phyloP scores from a whole-genome alignment of 2,888 invertebrate species.

The Fragum whitleyi region DNA sequence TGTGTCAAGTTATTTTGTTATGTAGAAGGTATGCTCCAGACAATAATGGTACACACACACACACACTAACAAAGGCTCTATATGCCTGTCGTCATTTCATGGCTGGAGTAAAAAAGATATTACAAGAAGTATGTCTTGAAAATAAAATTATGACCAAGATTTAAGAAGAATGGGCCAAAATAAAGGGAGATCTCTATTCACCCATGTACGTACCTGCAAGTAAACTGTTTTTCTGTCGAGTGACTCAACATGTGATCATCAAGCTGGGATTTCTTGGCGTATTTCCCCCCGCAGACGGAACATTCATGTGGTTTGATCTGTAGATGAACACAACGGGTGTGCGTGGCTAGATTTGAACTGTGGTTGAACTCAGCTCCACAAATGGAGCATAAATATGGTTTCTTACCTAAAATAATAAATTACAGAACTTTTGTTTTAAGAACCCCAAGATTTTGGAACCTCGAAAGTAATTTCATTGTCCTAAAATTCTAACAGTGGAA shows the following conservation, averaged over 20 bases:
- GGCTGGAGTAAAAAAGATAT: too few relatives aligned
- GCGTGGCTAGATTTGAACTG: conserved; percentile 58
- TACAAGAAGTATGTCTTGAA: too few relatives aligned
- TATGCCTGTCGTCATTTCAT: too few relatives aligned
- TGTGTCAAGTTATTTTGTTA: too few relatives aligned
- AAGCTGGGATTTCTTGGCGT: conserved; percentile 51
- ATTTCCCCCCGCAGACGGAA: conserved; percentile 42
- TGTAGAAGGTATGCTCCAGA: too few relatives aligned
- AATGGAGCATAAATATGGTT: conserved; percentile 58
- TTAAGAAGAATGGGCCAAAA: too few relatives aligned
- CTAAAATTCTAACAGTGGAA: too few relatives aligned
- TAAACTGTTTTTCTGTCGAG: conserved; percentile 50
- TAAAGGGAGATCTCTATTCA: too few relatives aligned
- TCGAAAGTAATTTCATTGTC: too few relatives aligned
- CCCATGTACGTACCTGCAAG: conserved; percentile 54
- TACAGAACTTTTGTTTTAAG: neutral
- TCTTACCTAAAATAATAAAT: conserved; percentile 38
- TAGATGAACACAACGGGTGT: conserved; percentile 53
- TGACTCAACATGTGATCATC: conserved; percentile 54
- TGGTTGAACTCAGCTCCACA: conserved; percentile 62
- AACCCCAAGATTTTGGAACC: neutral
- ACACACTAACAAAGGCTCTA: too few relatives aligned
- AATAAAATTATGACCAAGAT: too few relatives aligned
- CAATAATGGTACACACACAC: too few relatives aligned
- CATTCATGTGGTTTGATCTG: conserved; percentile 54